Conservation (phyloP, 2,113 vertebrate species). For the Neogale vison region DNA sequence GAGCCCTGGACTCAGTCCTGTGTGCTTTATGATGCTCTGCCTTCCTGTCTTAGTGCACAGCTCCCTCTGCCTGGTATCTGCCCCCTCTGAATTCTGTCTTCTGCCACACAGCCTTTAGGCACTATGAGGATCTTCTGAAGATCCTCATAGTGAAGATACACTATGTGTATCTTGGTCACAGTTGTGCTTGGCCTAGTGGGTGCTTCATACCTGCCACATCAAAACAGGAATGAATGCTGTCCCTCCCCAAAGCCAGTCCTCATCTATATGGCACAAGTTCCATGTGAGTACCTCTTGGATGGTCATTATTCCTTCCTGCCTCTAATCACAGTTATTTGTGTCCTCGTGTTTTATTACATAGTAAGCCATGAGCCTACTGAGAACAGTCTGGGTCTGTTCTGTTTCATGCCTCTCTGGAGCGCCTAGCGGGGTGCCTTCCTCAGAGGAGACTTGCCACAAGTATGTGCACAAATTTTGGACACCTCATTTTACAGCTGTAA, state of each 20-base stretch:
- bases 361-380: background rate
- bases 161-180: too few species aligned
- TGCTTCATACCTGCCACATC: background rate
- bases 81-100: background rate
- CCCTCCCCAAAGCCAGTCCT: background rate
- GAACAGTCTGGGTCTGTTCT: background rate
- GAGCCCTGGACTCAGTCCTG: too few species aligned
- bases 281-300: fast-evolving
- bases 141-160: too few species aligned
- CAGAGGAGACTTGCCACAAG: background rate
- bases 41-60: background rate
- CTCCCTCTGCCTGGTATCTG: background rate
- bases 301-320: background rate
- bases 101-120: background rate
- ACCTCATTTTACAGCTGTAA: background rate
- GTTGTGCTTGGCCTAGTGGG: background rate
- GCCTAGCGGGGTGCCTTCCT: background rate
- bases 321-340: background rate
- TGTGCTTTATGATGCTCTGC: background rate
- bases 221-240: background rate
- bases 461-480: background rate
- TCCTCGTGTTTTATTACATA: background rate
- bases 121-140: background rate
- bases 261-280: background rate
- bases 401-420: background rate